phyloP scores from a whole-genome alignment of 2,797 vertebrate species.

The Bufotes viridis region DNA sequence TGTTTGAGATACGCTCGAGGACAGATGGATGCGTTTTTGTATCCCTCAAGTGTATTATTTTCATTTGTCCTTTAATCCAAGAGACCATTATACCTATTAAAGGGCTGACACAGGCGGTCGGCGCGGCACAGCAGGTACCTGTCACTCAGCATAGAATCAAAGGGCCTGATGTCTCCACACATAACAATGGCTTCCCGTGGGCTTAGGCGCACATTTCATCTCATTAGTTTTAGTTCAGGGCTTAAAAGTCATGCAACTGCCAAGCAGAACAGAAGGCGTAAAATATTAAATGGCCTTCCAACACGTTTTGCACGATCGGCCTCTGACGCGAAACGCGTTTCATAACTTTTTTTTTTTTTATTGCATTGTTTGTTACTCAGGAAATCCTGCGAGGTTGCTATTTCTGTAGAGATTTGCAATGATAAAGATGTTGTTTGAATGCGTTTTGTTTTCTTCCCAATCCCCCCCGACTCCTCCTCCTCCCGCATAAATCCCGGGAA shows the following conservation, averaged over 20 bases:
- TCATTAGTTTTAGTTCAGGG: slow-evolving; percentile 19
- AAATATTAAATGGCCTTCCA: background rate
- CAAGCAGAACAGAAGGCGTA: slow-evolving; percentile 7
- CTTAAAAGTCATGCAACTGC: slow-evolving; percentile 19
- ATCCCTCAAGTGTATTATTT: slow-evolving; percentile 1
- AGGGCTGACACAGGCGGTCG: background rate
- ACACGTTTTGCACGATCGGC: background rate
- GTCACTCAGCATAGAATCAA: slow-evolving; percentile 29
- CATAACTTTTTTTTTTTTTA: background rate
- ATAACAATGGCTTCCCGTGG: slow-evolving; percentile 9
- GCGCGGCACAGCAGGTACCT: slow-evolving; percentile 30
- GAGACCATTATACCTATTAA: slow-evolving; percentile 44
- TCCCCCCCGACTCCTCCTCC: background rate
- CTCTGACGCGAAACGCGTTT: background rate
- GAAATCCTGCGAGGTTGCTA: slow-evolving; percentile 36
- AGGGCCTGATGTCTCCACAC: background rate
- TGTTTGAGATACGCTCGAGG: slow-evolving; percentile 7
- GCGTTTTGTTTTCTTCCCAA: slow-evolving; percentile 20
- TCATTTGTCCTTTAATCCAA: slow-evolving; percentile 17
- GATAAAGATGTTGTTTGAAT: slow-evolving; percentile 21
- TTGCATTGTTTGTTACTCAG: background rate
- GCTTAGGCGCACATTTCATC: slow-evolving; percentile 11
- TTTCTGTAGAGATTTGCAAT: slow-evolving; percentile 6
- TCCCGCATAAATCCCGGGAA: slow-evolving; percentile 6
- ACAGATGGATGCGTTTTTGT: slow-evolving; percentile 4